A percentile compares a stretch with the other conserved stretches of the same genome.
phyloP scores from a whole-genome alignment of 2,888 invertebrate genomes.

The Leptinotarsa tumamoca region DNA sequence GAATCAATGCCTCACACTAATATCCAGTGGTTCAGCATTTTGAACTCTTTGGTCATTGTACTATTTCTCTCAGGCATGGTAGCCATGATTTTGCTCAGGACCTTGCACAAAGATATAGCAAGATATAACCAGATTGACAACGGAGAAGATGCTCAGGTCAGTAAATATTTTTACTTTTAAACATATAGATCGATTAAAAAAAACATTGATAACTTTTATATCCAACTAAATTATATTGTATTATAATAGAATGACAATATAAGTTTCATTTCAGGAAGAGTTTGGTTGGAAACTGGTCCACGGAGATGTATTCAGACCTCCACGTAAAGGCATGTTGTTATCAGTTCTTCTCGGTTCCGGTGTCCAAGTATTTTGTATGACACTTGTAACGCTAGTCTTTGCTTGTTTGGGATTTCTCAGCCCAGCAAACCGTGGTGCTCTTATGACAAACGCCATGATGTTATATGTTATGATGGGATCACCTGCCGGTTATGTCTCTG shows the following conservation, averaged over 20 bases:
- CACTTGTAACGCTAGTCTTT: constrained; percentile 94
- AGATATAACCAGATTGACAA: constrained; percentile 96
- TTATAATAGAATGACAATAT: neutral
- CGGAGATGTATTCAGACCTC: constrained; percentile 97
- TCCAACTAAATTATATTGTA: too few relatives aligned
- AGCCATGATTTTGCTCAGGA: constrained; percentile 97
- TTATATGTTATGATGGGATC: constrained; percentile 97
- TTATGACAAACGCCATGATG: constrained; percentile 98
- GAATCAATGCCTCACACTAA: constrained; percentile 99
- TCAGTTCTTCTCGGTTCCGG: constrained; percentile 97
- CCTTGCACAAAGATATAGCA: constrained; percentile 98
- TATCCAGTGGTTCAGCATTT: constrained; percentile 98
- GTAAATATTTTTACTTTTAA: neutral
- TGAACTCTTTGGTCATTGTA: constrained; percentile 97
- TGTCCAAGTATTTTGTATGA: constrained; percentile 96
- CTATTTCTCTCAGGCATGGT: constrained; percentile 99
- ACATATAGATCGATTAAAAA: too few relatives aligned
- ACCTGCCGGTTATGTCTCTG: constrained; percentile 96
- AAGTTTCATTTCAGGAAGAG: constrained; percentile 77
- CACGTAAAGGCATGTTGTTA: constrained; percentile 94
- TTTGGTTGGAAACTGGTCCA: constrained; percentile 99
- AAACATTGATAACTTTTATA: too few relatives aligned
- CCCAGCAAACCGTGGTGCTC: constrained; percentile 96
- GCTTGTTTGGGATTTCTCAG: constrained; percentile 99
- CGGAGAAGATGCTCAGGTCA: constrained; percentile 92